Evolutionary conservation across 2,797 vertebrate genomes (phyloP), one percentile per base, ranked within the genome.

Genomic region (Acropternis orthonyx): DNA sequence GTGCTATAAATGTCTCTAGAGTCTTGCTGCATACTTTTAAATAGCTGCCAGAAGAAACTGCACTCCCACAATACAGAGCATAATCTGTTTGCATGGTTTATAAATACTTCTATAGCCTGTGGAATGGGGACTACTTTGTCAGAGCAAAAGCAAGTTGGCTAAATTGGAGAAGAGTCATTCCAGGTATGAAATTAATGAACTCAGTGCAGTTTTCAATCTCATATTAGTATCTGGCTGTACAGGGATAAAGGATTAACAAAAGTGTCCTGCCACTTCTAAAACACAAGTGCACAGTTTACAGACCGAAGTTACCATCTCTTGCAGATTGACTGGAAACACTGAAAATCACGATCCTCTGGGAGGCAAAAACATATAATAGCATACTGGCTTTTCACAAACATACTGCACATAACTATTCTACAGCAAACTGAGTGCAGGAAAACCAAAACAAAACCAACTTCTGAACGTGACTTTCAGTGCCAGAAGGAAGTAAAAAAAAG

Each of bases 41-140:
- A 73, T 56, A 88, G 90, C 74, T 93, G 69, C 69, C 87, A 96
- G 82, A 78, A 86, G 66, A 59, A 79, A 84, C 56, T 76, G 59
- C n/a, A 52, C 66, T 91, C 82, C 93, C 72, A 77, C 56, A 76
- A 88, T 74, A 85, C 67, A 72, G 69, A 77, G 28, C 10, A 28
- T 81, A 91, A 93, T 62, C 59, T 5, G 0, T 73, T 65, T 93
- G 28, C 43, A 48, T 14, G 59, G 51, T 76, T 94, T 84, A 88
- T 69, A 92, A 94, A 85, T 58, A 80, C 46, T 56, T 85, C 34
- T 1, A 1, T 17, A 56, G 46, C 32, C 46, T 66, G 26, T 75
- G 54, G n/a, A 85, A 92, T 1, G 6, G 62, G 51, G 43, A 37
- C 26, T 85, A 12, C 58, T 95, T 83, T 65, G 32, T 89, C 78